Base-by-base conservation (phyloP, 2,888 invertebrate species). In the Pterostichus madidus region DNA sequence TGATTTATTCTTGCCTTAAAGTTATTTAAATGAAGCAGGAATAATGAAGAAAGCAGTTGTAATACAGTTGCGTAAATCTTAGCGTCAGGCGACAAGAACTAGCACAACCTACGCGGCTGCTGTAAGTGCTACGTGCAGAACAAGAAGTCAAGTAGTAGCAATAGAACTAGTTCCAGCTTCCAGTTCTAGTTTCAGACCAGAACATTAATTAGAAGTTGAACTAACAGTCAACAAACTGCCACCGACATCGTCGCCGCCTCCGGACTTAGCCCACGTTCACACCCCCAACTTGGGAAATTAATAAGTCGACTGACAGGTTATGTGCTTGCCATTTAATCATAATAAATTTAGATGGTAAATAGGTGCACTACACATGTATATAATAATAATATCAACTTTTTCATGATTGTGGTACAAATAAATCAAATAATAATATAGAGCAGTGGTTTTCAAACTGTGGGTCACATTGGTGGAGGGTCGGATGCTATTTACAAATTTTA, bases 201-300 rank as follows among this genome's bases (percentile, higher is more conserved):
- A 46, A 71, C 71, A 71, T 71, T 71, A 71, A 71, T 71, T 71
- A 71, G 17, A 71, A 71, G 46, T 71, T 71, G 44, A 71, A 71
- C 71, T 71, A 71, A 71, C 71, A 71, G 71, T 71, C 71, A 71
- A 71, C 71, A 71, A 71, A 71, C 71, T 71, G 71, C 17, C 71
- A 44, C 44, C 39, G 44, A 10, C 71, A 44, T 11, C 71, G 13
- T 10, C 17, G 31, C 59, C 31, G 24, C 49, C 49, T 49, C 49
- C 49, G 49, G 49, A 49, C 49, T 49, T 49, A 32, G 64, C 64
- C 64, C 35, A 64, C 64, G 64, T 64, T 64, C 35, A 61, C 61
- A 64, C 64, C 64, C 64, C 32, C 64, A 35, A 64, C 64, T 59
- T 56, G 15, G 53, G 15, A 56, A 56, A 56, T 56, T 59, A 24